Percentiles rank a stretch among this genome's conserved stretches.
phyloP scores from a whole-genome alignment of 2,888 invertebrate genomes.

The Chrysodeixis includens region DNA sequence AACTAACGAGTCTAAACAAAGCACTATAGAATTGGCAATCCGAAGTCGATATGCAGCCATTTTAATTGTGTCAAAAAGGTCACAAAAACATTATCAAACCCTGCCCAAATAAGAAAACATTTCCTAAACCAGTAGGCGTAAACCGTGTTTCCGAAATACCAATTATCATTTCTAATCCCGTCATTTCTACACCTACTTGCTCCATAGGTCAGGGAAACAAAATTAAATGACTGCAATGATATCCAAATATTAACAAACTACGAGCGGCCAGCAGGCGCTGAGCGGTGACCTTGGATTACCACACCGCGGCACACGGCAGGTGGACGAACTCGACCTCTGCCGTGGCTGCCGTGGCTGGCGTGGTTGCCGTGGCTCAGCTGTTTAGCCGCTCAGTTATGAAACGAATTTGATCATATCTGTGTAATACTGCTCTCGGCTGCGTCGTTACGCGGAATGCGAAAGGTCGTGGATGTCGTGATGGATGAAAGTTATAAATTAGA shows the following conservation, averaged over 20 bases:
- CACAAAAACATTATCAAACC: too few relatives aligned
- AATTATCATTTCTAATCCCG: background rate
- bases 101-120: background rate
- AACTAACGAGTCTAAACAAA: too few relatives aligned
- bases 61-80: too few relatives aligned
- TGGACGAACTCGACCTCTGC: constrained; percentile 20
- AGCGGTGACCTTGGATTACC: constrained; percentile 35
- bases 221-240: constrained; percentile 15
- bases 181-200: background rate
- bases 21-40: too few relatives aligned
- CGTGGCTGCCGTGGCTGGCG: too few relatives aligned
- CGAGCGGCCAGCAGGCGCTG: too few relatives aligned
- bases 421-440: background rate
- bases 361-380: constrained; percentile 19
- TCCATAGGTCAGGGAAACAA: constrained; percentile 8
- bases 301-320: constrained; percentile 17
- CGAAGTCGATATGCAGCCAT: too few relatives aligned
- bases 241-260: constrained; percentile 7
- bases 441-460: background rate
- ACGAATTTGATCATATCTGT: constrained; percentile 11
- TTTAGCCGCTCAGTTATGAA: constrained; percentile 22
- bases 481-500: too few relatives aligned
- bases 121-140: background rate
- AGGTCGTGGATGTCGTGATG: background rate
- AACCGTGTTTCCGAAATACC: background rate